Base-by-base conservation (phyloP, 2,113 vertebrate genomes). In the Bufo gargarizans region DNA sequence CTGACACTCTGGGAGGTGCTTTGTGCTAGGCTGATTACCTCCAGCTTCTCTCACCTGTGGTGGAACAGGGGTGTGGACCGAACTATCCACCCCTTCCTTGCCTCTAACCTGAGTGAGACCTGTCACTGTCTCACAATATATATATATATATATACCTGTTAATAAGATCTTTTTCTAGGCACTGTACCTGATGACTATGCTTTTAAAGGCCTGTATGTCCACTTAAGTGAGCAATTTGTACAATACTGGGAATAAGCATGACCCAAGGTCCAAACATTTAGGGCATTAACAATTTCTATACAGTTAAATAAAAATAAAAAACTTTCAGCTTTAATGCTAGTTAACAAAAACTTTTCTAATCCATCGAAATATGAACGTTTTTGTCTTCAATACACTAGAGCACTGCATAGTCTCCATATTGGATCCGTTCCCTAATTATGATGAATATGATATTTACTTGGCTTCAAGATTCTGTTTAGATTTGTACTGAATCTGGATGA, bases 401-500 rank as follows among this genome's bases (percentile, higher is more conserved):
- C 2, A 76, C 13, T 11, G 7, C 69, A 72, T 49, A 76, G 43
- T 19, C 16, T 76, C 16, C 19, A 12, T 49, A 49, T 14, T 12
- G 8, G 8, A 14, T 76, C 49, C 9, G 16, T 76, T 9, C 0
- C 11, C 6, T 49, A 17, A 43, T 71, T 71, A 33, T 33, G n/a
- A 11, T 71, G 67, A 33, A 12, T 71, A 55, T 77, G 47, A 50
- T 55, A 77, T 53, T 55, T 77, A n/a, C 50, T 53, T 22, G 50
- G 76, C 76, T 55, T 77, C 49, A n/a, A 1, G 20, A 55, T 77
- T 22, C 76, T n/a, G 19, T 55, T 55, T 55, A 55, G 9, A 55
- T 77, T 77, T 77, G 20, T 49, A 76, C 20, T n/a, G 76, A n/a
- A n/a, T 77, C 6, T 77, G 76, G 76, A 77, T 77, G 49, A 17